phyloP scores from a whole-genome alignment of 92 coral and sea anemone genomes.

The Parazoanthus darwini region DNA sequence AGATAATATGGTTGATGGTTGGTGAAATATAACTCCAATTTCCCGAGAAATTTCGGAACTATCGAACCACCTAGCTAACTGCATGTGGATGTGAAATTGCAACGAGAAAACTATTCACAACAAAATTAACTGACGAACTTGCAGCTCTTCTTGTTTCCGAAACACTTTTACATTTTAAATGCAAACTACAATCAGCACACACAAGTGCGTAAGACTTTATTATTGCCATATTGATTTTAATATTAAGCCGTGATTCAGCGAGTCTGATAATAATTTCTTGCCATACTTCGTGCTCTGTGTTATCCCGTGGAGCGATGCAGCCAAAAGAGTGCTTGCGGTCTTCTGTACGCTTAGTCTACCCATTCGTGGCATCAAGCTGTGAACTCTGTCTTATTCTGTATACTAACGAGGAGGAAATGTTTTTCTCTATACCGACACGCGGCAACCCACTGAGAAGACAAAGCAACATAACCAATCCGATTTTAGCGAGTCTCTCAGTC shows the following conservation, averaged over 20 bases:
- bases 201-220: no score
- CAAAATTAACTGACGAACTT: not conserved
- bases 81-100: no score
- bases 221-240: no score
- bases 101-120: no score
- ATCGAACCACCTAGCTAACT: no score
- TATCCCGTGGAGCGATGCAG: not conserved
- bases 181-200: no score
- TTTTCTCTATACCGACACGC: not conserved
- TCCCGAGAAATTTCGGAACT: not conserved
- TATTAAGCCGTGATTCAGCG: not conserved
- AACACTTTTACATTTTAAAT: no score
- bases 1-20: no score
- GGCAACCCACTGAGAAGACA: conserved; percentile 3
- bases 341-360: conserved; percentile 21
- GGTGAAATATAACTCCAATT: not conserved
- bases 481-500: not conserved
- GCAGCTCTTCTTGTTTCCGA: not conserved
- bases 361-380: conserved; percentile 6
- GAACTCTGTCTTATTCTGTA: not conserved
- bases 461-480: not conserved
- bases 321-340: conserved; percentile 1
- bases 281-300: not conserved
- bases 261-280: not conserved
- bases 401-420: not conserved